phyloP scores from a whole-genome alignment of 2,797 vertebrate genomes.

The Etheostoma nigrum region DNA sequence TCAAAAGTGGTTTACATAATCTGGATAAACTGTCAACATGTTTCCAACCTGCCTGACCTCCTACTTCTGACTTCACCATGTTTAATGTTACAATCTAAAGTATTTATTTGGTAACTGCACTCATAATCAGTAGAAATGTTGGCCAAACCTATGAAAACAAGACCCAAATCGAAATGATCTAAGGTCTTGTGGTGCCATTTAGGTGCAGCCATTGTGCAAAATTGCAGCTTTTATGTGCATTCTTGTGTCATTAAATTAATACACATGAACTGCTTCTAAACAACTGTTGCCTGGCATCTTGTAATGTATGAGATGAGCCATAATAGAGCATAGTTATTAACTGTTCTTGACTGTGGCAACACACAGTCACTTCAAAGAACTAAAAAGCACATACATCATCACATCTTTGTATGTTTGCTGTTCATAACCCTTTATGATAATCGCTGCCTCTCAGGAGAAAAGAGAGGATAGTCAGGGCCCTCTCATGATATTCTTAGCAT shows the following conservation, averaged over 20 bases:
- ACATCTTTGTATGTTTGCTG: constrained; percentile 47
- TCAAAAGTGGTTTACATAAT: not conserved
- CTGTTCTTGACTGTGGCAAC: constrained; percentile 15
- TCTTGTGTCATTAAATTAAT: constrained; percentile 16
- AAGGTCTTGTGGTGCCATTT: not conserved
- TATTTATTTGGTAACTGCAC: not conserved
- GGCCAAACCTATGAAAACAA: not conserved
- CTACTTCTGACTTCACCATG: no score
- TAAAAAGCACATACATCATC: constrained; percentile 23
- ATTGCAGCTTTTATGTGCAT: constrained; percentile 7
- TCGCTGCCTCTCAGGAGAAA: constrained; percentile 41
- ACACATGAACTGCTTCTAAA: constrained; percentile 1
- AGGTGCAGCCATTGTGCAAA: not conserved
- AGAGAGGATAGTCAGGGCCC: constrained; percentile 28
- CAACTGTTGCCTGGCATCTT: constrained; percentile 1
- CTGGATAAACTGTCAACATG: not conserved
- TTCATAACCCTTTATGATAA: constrained; percentile 44
- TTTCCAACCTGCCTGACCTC: constrained; percentile 2
- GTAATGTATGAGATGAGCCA: constrained; percentile 17
- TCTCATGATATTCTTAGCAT: constrained; percentile 63
- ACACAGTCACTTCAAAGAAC: constrained; percentile 40
- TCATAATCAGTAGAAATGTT: not conserved
- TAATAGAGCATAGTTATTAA: constrained; percentile 25
- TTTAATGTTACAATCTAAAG: not conserved
- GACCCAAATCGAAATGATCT: not conserved